Conservation (phyloP, 2,797 vertebrate genomes). For the Trachurus trachurus region DNA sequence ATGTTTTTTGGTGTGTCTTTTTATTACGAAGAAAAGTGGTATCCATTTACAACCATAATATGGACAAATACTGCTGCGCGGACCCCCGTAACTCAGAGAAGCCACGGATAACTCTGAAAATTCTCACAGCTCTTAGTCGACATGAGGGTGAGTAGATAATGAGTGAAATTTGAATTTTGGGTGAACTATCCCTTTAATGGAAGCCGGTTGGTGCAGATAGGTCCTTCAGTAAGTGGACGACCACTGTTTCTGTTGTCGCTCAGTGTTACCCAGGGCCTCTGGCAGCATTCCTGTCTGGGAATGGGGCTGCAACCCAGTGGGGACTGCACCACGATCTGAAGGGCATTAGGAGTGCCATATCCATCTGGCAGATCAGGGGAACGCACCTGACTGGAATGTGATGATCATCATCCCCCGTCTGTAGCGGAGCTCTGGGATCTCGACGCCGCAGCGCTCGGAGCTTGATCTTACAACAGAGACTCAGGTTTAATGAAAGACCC, state of each 20-base stretch:
- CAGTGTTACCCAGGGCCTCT: slow-evolving; percentile 30
- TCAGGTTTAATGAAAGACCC: slow-evolving; percentile 62
- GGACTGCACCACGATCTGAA: slow-evolving; percentile 60
- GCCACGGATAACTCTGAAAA: no score
- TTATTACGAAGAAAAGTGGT: no score
- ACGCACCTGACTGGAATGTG: slow-evolving; percentile 73
- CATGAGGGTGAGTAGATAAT: no score
- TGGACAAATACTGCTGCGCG: no score
- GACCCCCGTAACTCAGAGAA: no score
- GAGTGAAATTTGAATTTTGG: no score
- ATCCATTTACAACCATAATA: no score
- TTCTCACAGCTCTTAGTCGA: no score
- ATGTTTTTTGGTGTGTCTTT: no score
- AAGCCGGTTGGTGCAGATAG: slow-evolving; percentile 37
- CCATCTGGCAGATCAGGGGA: slow-evolving; percentile 56
- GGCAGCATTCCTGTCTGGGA: slow-evolving; percentile 53
- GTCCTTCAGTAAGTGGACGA: slow-evolving; percentile 31
- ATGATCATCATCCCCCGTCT: slow-evolving; percentile 59
- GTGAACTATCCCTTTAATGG: no score
- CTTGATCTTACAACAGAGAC: slow-evolving; percentile 50
- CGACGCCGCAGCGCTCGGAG: slow-evolving; percentile 36
- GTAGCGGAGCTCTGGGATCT: slow-evolving; percentile 41
- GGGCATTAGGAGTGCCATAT: slow-evolving; percentile 54
- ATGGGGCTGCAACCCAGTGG: slow-evolving; percentile 43
- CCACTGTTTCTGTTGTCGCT: slow-evolving; percentile 37